A percentile compares a stretch with the other conserved stretches of the same genome.
Evolutionary conservation across 2,113 vertebrate genomes (phyloP).

Genomic region (Dasyurus viverrinus): DNA sequence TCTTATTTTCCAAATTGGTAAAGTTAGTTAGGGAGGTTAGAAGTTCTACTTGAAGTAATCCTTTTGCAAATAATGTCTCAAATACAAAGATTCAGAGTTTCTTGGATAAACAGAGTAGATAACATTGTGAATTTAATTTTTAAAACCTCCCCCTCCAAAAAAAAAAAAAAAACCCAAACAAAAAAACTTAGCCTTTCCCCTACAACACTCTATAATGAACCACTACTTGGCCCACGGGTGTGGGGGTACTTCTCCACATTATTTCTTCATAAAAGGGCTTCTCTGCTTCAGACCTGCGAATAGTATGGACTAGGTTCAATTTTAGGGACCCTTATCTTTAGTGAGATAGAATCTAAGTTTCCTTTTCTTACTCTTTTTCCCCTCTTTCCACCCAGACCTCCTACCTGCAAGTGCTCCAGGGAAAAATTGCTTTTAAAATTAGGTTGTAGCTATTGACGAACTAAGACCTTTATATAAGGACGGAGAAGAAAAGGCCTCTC

Average conservation of each 20-base stretch:
- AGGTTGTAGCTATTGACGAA: not conserved
- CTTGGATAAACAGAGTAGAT: not conserved
- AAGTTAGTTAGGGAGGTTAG: not conserved
- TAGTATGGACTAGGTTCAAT: not conserved
- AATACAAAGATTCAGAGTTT: not conserved
- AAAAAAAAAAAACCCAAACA: not conserved
- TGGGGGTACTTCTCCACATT: not conserved
- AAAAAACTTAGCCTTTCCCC: not conserved
- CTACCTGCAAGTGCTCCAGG: not conserved
- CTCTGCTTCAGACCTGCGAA: no score
- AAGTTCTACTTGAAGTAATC: conserved; percentile 8
- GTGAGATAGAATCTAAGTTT: not conserved
- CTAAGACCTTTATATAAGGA: not conserved
- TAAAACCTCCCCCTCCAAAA: not conserved
- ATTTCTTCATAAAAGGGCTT: not conserved
- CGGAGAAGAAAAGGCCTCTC: not conserved
- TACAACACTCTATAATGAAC: accelerated
- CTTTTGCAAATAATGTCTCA: not conserved
- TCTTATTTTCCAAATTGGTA: not conserved
- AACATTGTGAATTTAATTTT: not conserved
- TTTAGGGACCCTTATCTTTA: not conserved
- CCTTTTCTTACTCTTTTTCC: not conserved
- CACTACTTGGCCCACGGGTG: not conserved
- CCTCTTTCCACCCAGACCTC: not conserved
- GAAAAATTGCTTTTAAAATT: not conserved